phyloP scores from a whole-genome alignment of 1,140 invertebrate genomes.

The Piezodorus guildinii region DNA sequence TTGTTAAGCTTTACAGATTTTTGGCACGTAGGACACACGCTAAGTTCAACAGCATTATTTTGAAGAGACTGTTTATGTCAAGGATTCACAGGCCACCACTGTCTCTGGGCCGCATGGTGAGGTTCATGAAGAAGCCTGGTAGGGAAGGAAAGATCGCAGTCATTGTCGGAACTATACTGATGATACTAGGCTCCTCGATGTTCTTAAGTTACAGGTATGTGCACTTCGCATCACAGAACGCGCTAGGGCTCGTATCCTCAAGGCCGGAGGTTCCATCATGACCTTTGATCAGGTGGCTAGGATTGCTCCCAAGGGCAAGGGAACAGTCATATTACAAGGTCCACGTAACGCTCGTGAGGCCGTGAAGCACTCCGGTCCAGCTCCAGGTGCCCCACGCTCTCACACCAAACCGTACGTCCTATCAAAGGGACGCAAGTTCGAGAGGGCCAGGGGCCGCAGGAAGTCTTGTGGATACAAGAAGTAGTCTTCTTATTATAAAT shows the following conservation, averaged over 20 bases:
- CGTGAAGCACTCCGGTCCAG: conserved; percentile 89
- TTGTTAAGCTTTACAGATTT: conserved; percentile 97
- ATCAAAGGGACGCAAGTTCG: conserved; percentile 95
- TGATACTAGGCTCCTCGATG: conserved; percentile 79
- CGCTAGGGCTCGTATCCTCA: conserved; percentile 88
- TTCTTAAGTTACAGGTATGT: conserved; percentile 89
- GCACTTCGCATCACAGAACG: conserved; percentile 85
- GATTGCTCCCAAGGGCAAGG: conserved; percentile 79
- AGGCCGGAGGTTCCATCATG: conserved; percentile 89
- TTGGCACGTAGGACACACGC: conserved; percentile 85
- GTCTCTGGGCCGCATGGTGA: conserved; percentile 72
- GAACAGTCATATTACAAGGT: conserved; percentile 89
- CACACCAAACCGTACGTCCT: conserved; percentile 91
- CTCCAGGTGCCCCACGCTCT: conserved; percentile 93
- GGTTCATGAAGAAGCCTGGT: conserved; percentile 76
- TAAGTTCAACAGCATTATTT: conserved; percentile 94
- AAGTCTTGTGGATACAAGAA: conserved; percentile 95
- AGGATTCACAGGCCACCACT: conserved; percentile 87
- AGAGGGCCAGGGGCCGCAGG: conserved; percentile 87
- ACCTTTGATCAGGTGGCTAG: conserved; percentile 97
- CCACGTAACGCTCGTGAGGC: conserved; percentile 85
- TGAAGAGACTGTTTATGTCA: conserved; percentile 95
- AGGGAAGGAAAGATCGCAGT: conserved; percentile 83
- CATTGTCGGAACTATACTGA: conserved; percentile 93
- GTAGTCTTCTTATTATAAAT: conserved; percentile 40